A percentile compares a stretch with the other conserved stretches of the same genome.
Conservation (phyloP, 2,797 vertebrate genomes). For the Brotula barbata region DNA sequence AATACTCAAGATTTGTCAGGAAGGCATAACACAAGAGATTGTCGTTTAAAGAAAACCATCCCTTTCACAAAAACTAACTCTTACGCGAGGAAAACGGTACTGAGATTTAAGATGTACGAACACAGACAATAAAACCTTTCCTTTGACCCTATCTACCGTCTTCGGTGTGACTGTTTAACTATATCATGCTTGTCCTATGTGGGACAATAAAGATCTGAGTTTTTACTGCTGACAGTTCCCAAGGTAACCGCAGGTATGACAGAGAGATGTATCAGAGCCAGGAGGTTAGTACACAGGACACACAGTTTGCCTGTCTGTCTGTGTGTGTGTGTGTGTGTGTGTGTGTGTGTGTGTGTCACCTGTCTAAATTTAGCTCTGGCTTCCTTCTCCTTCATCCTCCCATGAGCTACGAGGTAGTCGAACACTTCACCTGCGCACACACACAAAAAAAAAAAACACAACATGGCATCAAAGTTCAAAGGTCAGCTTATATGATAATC, state of each 20-base stretch:
- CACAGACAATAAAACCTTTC: too few species aligned
- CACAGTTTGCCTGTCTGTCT: conserved; percentile 10
- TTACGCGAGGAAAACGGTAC: too few species aligned
- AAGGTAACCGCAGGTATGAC: conserved; percentile 5
- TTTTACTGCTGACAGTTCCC: too few species aligned
- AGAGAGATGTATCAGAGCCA: neutral
- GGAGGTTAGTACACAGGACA: conserved; percentile 70
- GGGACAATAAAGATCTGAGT: too few species aligned
- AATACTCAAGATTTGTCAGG: too few species aligned
- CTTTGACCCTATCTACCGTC: too few species aligned
- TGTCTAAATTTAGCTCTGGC: conserved; percentile 98
- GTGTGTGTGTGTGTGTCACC: conserved; percentile 75
- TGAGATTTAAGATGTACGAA: too few species aligned
- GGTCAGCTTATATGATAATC: neutral
- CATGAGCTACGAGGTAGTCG: conserved; percentile 97
- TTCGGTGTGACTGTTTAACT: too few species aligned
- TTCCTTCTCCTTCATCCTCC: conserved; percentile 99
- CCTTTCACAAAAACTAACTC: too few species aligned
- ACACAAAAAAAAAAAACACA: conserved; percentile 39
- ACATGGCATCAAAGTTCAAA: neutral
- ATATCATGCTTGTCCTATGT: too few species aligned
- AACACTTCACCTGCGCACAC: conserved; percentile 97
- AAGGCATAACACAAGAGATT: too few species aligned
- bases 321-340: neutral
- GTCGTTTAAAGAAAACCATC: too few species aligned